A percentile compares a stretch with the other conserved stretches of the same genome.
These are phyloP conservation scores for Ctenochaetus hawaiiensis DNA, from an alignment of 2,797 vertebrate species.

Conservation along the genomic window DNA sequence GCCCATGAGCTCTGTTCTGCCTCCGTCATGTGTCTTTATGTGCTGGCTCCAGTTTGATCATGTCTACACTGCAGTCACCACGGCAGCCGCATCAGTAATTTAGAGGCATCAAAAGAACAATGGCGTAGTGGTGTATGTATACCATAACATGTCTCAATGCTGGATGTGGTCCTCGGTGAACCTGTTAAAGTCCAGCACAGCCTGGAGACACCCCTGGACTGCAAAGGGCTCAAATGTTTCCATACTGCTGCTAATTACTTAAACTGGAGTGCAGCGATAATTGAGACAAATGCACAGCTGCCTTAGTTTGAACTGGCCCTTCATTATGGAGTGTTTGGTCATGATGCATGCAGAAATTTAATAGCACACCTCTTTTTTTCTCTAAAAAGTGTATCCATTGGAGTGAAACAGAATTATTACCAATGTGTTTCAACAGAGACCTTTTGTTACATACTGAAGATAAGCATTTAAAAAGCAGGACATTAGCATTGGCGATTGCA, in stretches of 20 bases:
- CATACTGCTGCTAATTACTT: conserved; percentile 34
- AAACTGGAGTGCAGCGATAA: conserved; percentile 40
- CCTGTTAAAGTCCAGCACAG: not conserved
- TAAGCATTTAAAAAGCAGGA: not conserved
- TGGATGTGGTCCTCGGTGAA: not conserved
- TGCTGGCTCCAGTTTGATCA: conserved; percentile 40
- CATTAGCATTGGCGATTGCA: not conserved
- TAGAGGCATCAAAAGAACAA: conserved; percentile 30
- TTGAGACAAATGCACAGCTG: conserved; percentile 49
- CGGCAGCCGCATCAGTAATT: conserved; percentile 44
- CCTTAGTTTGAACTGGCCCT: conserved; percentile 49
- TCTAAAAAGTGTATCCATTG: not conserved
- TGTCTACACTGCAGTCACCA: conserved; percentile 47
- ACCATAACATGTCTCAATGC: not conserved
- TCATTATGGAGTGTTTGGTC: conserved; percentile 23
- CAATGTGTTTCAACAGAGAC: not conserved
- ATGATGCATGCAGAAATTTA: conserved; percentile 24
- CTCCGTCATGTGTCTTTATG: conserved; percentile 30
- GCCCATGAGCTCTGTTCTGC: not conserved
- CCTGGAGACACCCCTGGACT: conserved; percentile 37
- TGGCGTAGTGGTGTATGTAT: not conserved
- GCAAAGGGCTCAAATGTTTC: conserved; percentile 10
- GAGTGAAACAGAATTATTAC: not conserved
- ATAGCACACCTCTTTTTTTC: not conserved
- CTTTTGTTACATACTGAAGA: not conserved